Base-by-base conservation (phyloP, 2,113 vertebrate species). In the Heterotis niloticus region DNA sequence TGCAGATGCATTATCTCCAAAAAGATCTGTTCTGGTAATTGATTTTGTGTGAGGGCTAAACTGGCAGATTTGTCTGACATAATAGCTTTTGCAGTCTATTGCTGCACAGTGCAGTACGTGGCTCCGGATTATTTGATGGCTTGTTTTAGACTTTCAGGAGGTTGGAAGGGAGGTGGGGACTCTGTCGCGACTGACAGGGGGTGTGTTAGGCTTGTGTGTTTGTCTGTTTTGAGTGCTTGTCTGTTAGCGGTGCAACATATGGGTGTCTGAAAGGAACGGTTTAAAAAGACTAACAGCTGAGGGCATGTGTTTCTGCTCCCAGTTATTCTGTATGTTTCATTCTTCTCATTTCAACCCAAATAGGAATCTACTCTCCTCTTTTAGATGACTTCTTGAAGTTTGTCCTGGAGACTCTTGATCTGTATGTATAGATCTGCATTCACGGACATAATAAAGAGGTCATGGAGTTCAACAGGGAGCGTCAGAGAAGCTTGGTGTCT, bases 11-110 rank as follows among this genome's bases (percentile, higher is more conserved):
- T 17, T 76, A 5, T 64, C 28, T 64, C 60, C 20, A 44, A 28
- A 16, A 76, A 52, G 60, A 34, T 51, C 75, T 24, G 18, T 76
- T 51, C 34, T 76, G 75, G 20, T 76, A 18, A 76, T 76, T 44
- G 26, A 34, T 76, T 51, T 51, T 64, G n/a, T 64, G 17, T n/a
- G 28, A 23, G 74, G 28, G 34, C 17, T 34, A 24, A 60, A 52
- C 59, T n/a, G 5, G 29, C 13, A 12, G n/a, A 76, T 76, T 51
- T 76, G 57, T 59, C 26, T 23, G 56, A 62, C 26, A 60, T 75
- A 62, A 64, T 20, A 24, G 28, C 57, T 16, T 75, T 18, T 34
- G 20, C 60, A 34, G 20, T 56, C 57, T 64, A 4, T 23, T 10
- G 10, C 17, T 72, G 44, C 69, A 11, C 17, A 17, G 44, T 23